Evolutionary conservation across 1,140 invertebrate species (phyloP).

Genomic region (Stegodyphus dumicola): DNA sequence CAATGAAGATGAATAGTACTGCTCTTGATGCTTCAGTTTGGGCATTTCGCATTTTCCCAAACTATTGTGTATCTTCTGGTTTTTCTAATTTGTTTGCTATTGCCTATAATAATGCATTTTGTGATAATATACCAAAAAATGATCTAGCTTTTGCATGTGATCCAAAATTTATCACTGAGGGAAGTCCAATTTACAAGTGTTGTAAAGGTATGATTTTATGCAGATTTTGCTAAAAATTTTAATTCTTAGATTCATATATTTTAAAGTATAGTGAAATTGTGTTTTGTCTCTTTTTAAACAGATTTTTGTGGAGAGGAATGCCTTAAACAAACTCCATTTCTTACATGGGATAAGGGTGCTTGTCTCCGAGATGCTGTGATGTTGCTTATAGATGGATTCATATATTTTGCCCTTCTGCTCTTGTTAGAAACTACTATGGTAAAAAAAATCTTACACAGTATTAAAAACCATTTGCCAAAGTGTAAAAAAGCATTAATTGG

Average conservation of each 20-base stretch:
- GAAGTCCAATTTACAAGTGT: constrained; percentile 30
- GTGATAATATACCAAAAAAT: constrained; percentile 13
- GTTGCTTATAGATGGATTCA: constrained; percentile 43
- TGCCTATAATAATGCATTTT: constrained; percentile 34
- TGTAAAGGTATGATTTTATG: constrained; percentile 32
- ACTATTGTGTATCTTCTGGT: constrained; percentile 16
- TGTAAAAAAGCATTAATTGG: background rate
- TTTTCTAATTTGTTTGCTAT: constrained; percentile 31
- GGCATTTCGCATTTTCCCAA: constrained; percentile 22
- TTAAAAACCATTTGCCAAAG: background rate
- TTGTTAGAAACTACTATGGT: constrained; percentile 37
- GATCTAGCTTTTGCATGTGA: constrained; percentile 21
- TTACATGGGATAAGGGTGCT: constrained; percentile 13
- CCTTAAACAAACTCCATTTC: background rate
- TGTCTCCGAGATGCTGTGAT: constrained; percentile 40
- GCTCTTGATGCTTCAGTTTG: background rate
- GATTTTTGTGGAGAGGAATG: constrained; percentile 41
- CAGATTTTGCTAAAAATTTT: too few species aligned
- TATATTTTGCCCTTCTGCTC: constrained; percentile 52
- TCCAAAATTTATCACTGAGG: background rate
- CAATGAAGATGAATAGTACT: background rate
- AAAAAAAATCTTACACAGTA: background rate
- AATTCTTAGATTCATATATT: too few species aligned
- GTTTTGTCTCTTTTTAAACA: background rate
- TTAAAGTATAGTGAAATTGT: too few species aligned